Evolutionary conservation across 2,113 vertebrate species (phyloP), one percentile per base, ranked within the genome.

Genomic region (Odontesthes bonariensis): DNA sequence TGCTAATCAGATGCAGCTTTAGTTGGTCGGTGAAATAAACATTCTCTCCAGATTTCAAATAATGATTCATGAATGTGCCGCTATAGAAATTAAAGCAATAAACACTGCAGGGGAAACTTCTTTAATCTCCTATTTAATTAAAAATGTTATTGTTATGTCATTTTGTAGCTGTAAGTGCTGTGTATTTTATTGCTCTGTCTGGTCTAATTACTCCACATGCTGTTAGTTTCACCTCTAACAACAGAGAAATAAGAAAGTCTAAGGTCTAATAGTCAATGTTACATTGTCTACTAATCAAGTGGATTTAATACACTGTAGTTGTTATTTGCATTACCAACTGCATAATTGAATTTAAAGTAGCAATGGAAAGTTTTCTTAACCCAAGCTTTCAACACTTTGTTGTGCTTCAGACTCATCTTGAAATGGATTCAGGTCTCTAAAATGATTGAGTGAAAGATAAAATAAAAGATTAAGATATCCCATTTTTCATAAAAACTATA

Each of bases 71-170:
- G 32, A 66, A 52, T 60, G 20, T 46, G 56, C 31, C 31, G 52
- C 74, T 11, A 27, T 10, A 63, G 49, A 81, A 79, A 81, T 78
- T 51, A 80, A 82, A 80, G 76, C 69, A 66, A 60, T 76, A 73
- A 81, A 81, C 40, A 71, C 53, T 54, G 31, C 42, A 20, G 56
- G n/a, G 7, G 23, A 16, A 51, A 23, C 57, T 66, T 47, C 59
- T 87, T 76, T 59, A 75, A 55, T 72, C 33, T 64, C 46, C 65
- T n/a, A 54, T 65, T 85, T 79, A 65, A 84, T 89, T 86, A 80
- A 86, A 86, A 79, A 79, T 66, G 72, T 85, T 53, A 40, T 5
- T 42, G 57, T 77, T 67, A n/a, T 74, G 44, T 75, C 32, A 57
- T 79, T 65, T 51, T 55, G 51, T 64, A 49, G 51, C 66, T 17